Conservation (phyloP, 2,797 vertebrate species). For the Pangasius mekongensis region DNA sequence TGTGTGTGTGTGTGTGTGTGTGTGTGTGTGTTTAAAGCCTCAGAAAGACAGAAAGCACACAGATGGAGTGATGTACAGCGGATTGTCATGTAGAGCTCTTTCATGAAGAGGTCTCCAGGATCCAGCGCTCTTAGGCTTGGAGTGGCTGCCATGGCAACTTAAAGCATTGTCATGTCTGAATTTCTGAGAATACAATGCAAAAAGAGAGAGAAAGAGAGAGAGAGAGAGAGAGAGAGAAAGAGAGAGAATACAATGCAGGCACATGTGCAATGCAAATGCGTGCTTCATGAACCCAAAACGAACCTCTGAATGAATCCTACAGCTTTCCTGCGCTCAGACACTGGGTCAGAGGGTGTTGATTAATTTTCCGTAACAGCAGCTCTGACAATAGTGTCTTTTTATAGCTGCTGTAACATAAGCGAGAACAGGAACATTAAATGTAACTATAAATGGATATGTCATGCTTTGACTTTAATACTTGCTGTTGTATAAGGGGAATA, state of each 20-base stretch:
- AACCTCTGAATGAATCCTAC: background rate
- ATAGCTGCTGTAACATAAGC: background rate
- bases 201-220: background rate
- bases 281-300: background rate
- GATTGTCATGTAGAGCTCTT: slow-evolving; percentile 27
- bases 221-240: background rate
- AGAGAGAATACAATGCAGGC: slow-evolving; percentile 2
- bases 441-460: background rate
- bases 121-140: slow-evolving; percentile 3
- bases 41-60: background rate
- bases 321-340: background rate
- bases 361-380: background rate
- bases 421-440: background rate
- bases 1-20: background rate
- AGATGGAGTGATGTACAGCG: slow-evolving; percentile 16
- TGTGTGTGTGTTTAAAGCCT: slow-evolving; percentile 24
- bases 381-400: background rate
- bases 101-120: slow-evolving; percentile 43
- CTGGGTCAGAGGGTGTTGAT: background rate
- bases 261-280: slow-evolving; percentile 10
- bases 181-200: slow-evolving; percentile 21
- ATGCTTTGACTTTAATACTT: background rate
- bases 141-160: slow-evolving; percentile 54
- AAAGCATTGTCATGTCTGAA: slow-evolving; percentile 36
- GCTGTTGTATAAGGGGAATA: background rate